Evolutionary conservation across 2,113 vertebrate species (phyloP).

Genomic region (Ursus arctos): DNA sequence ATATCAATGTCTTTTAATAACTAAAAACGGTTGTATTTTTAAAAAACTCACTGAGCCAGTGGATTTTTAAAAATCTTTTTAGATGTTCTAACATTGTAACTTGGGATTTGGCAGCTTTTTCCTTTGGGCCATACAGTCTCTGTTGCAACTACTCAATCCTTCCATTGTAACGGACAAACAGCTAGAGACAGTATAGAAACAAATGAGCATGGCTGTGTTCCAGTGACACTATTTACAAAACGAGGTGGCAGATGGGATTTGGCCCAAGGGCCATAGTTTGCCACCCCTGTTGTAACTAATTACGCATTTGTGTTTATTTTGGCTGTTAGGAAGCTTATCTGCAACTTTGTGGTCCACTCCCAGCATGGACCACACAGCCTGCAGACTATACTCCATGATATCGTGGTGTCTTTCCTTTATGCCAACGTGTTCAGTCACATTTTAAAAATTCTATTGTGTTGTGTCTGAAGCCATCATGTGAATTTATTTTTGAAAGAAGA

Average conservation of each 20-base stretch:
- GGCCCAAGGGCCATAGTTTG: neutral
- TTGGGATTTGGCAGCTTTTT: neutral
- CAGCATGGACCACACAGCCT: neutral
- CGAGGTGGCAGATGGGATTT: neutral
- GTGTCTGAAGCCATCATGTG: neutral
- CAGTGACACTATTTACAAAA: conserved; percentile 4
- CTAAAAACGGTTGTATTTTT: neutral
- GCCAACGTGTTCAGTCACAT: neutral
- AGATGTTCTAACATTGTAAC: neutral
- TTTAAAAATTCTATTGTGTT: neutral
- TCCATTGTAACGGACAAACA: neutral
- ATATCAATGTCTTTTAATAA: neutral
- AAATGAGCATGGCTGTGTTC: neutral
- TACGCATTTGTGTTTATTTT: neutral
- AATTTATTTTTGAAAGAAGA: conserved; percentile 23
- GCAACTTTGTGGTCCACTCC: neutral
- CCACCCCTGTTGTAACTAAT: neutral
- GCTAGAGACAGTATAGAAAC: neutral
- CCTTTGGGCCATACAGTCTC: neutral
- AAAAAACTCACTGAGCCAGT: neutral
- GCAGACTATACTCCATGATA: fast-evolving
- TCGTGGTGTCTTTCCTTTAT: neutral
- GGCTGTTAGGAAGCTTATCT: neutral
- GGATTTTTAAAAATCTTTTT: neutral
- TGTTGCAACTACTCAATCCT: neutral